Evolutionary conservation across 2,797 vertebrate species (phyloP).

Genomic region (Phoeniculus purpureus): DNA sequence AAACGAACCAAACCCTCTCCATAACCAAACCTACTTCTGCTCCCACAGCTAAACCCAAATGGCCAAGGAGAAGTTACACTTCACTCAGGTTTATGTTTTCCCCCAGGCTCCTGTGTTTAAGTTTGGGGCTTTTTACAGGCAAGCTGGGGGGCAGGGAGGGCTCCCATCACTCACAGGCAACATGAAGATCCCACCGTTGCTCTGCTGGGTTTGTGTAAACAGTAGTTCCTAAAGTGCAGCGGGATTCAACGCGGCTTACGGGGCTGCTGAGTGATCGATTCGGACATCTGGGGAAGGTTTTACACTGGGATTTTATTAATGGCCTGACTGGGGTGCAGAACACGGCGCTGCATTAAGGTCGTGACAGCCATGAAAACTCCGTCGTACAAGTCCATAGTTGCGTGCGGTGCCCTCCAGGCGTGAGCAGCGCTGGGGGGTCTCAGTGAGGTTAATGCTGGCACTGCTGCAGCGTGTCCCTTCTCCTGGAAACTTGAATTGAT

Average conservation of each 20-base stretch:
- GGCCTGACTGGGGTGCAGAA: background rate
- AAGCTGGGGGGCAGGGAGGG: fast-evolving
- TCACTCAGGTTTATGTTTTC: background rate
- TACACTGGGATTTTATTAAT: background rate
- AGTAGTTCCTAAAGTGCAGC: background rate
- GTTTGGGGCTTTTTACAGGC: background rate
- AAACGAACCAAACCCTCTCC: background rate
- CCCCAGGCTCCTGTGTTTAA: background rate
- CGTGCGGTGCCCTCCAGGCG: background rate
- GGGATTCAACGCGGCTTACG: background rate
- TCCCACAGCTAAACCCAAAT: background rate
- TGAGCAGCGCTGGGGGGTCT: background rate
- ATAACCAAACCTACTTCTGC: background rate
- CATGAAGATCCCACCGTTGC: background rate
- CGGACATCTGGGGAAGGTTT: slow-evolving; percentile 17
- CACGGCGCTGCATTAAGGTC: background rate
- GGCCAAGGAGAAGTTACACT: background rate
- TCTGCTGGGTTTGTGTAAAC: slow-evolving; percentile 5
- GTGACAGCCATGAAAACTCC: background rate
- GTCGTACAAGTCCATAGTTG: background rate
- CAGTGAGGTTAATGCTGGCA: background rate
- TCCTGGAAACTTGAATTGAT: background rate
- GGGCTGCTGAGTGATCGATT: background rate
- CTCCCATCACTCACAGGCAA: background rate
- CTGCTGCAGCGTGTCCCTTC: fast-evolving